Percentiles rank a stretch among this genome's conserved stretches.
Conservation (phyloP, 2,797 vertebrate genomes). For the Leuciscus waleckii region DNA sequence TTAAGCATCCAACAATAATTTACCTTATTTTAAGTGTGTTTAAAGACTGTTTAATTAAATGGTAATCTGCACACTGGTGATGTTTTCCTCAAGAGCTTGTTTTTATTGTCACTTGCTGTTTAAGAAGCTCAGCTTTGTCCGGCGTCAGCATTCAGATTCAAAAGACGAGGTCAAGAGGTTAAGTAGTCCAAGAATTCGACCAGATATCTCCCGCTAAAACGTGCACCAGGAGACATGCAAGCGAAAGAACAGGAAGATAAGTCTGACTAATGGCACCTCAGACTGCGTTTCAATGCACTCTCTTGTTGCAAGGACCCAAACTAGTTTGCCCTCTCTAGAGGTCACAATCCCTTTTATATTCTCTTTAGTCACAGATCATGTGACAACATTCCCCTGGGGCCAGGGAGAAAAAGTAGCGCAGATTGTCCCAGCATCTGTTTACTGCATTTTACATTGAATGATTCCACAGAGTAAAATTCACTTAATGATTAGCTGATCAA, state of each 20-base stretch:
- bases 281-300: slow-evolving; percentile 33
- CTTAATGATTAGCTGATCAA: slow-evolving; percentile 76
- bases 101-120: slow-evolving; percentile 45
- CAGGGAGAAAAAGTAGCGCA: slow-evolving; percentile 10
- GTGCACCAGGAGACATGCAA: neutral
- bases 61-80: slow-evolving; percentile 1
- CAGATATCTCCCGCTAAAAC: slow-evolving; percentile 37
- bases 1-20: slow-evolving; percentile 2
- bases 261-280: slow-evolving; percentile 16
- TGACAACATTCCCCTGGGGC: slow-evolving; percentile 59
- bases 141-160: slow-evolving; percentile 41
- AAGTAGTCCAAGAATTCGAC: slow-evolving; percentile 45
- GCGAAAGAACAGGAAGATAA: slow-evolving; percentile 2
- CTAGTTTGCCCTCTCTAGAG: slow-evolving; percentile 49
- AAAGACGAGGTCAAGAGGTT: slow-evolving; percentile 53
- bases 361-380: slow-evolving; percentile 70
- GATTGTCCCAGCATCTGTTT: slow-evolving; percentile 67
- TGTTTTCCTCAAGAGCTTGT: slow-evolving; percentile 30
- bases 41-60: neutral
- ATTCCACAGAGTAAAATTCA: slow-evolving; percentile 72
- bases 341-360: slow-evolving; percentile 64
- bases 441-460: slow-evolving; percentile 67
- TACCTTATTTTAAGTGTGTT: neutral
- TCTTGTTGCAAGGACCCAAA: slow-evolving; percentile 38
- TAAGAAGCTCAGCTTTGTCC: slow-evolving; percentile 47